Evolutionary conservation across 1,140 invertebrate species (phyloP).

Genomic region (Drosophila tani): DNA sequence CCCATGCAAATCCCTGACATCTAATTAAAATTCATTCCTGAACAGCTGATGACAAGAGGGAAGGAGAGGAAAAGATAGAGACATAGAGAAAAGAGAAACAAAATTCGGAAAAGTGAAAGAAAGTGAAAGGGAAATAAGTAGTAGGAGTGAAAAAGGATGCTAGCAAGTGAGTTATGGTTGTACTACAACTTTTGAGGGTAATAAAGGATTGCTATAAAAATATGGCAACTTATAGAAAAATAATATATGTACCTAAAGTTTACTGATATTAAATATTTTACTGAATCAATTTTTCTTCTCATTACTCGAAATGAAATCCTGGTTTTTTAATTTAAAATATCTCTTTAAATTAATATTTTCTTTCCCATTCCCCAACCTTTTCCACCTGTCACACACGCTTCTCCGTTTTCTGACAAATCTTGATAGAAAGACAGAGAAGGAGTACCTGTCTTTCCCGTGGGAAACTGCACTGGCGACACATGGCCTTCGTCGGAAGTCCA

Average conservation of each 20-base stretch:
- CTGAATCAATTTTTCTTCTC: too few relatives aligned
- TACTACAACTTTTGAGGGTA: neutral
- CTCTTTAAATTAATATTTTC: neutral
- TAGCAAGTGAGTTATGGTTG: neutral
- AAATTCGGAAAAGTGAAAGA: neutral
- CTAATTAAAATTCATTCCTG: slow-evolving; percentile 59
- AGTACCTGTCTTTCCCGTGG: neutral
- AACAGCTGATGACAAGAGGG: neutral
- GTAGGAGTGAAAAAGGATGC: neutral
- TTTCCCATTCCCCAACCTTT: too few relatives aligned
- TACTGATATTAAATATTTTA: too few relatives aligned
- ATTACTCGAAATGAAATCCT: too few relatives aligned
- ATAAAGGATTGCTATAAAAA: neutral
- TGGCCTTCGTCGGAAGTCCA: slow-evolving; percentile 45
- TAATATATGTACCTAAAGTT: too few relatives aligned
- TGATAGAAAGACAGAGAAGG: slow-evolving; percentile 3
- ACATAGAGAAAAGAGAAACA: neutral
- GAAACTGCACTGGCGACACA: slow-evolving; percentile 21
- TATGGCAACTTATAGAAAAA: too few relatives aligned
- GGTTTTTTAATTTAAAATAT: too few relatives aligned
- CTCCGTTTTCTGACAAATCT: slow-evolving; percentile 3
- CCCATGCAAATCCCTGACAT: slow-evolving; percentile 55
- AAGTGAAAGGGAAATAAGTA: slow-evolving; percentile 1
- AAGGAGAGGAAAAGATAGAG: neutral
- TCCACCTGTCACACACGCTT: neutral